phyloP scores from a whole-genome alignment of 2,797 vertebrate species.

The Distichodus sexfasciatus region DNA sequence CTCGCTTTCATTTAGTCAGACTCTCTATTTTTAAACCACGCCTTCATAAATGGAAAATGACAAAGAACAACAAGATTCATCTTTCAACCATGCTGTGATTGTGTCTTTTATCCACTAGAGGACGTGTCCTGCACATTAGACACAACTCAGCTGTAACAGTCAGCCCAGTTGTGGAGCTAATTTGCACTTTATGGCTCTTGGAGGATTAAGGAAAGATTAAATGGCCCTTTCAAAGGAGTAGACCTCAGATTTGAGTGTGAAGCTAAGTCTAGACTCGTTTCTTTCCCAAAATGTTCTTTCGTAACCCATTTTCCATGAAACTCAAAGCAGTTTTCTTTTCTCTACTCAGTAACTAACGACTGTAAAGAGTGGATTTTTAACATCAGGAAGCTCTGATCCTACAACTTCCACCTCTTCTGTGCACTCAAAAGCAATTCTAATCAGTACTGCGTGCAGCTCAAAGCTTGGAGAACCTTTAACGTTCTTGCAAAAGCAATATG shows the following conservation, averaged over 20 bases:
- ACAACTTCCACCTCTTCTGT: background rate
- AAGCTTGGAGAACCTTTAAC: background rate
- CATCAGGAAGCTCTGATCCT: background rate
- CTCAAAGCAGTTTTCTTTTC: background rate
- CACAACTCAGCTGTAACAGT: background rate
- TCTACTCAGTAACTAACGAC: background rate
- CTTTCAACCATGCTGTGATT: no score
- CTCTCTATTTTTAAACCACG: conserved; percentile 18
- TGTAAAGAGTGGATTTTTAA: background rate
- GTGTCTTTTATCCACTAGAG: background rate
- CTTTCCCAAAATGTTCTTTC: no score
- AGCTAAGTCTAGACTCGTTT: conserved; percentile 13
- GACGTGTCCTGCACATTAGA: background rate
- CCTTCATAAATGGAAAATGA: no score
- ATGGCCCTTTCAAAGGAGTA: conserved; percentile 26
- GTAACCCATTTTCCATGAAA: background rate
- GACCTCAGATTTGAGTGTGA: conserved; percentile 27
- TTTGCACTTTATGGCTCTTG: background rate
- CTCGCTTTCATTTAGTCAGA: background rate
- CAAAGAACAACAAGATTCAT: no score
- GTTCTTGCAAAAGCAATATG: background rate
- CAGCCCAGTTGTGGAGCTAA: background rate
- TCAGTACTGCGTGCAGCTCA: background rate
- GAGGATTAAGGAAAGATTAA: conserved; percentile 11
- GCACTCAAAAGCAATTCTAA: background rate